Percentiles rank a stretch among this genome's conserved stretches.
Conservation (phyloP, 2,888 invertebrate genomes). For the Papilio elwesi region DNA sequence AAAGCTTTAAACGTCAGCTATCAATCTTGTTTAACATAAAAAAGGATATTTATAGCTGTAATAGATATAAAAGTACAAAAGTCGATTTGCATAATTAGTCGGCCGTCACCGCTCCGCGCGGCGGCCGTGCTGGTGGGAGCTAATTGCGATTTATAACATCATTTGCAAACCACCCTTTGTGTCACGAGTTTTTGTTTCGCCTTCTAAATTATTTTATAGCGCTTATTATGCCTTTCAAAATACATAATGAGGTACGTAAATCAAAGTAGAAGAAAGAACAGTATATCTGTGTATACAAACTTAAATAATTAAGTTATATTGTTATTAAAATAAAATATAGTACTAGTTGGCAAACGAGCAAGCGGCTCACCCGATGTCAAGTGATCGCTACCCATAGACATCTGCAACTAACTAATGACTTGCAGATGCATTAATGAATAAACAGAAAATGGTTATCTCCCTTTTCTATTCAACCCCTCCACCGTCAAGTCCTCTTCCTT, state of each 20-base stretch:
- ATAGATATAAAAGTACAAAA: background rate
- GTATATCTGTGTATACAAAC: background rate
- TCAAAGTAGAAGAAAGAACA: background rate
- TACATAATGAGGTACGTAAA: background rate
- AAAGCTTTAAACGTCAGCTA: background rate
- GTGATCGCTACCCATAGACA: too few relatives aligned
- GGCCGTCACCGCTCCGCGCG: constrained; percentile 1
- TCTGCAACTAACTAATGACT: too few relatives aligned
- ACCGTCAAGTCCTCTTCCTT: too few relatives aligned
- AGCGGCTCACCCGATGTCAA: too few relatives aligned
- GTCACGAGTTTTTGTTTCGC: constrained; percentile 10
- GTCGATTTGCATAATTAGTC: constrained; percentile 4
- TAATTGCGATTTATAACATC: constrained; percentile 19
- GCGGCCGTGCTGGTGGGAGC: constrained; percentile 12
- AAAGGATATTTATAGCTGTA: background rate
- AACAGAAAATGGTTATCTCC: too few relatives aligned
- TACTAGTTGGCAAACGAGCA: too few relatives aligned
- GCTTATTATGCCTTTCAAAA: constrained; percentile 6
- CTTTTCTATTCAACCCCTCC: too few relatives aligned
- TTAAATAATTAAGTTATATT: too few relatives aligned
- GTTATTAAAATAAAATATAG: too few relatives aligned
- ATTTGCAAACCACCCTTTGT: background rate
- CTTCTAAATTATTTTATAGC: constrained; percentile 2
- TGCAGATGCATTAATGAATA: too few relatives aligned
- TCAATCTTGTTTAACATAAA: background rate